Evolutionary conservation across 2,797 vertebrate genomes (phyloP).

Genomic region (Spinus pinus): DNA sequence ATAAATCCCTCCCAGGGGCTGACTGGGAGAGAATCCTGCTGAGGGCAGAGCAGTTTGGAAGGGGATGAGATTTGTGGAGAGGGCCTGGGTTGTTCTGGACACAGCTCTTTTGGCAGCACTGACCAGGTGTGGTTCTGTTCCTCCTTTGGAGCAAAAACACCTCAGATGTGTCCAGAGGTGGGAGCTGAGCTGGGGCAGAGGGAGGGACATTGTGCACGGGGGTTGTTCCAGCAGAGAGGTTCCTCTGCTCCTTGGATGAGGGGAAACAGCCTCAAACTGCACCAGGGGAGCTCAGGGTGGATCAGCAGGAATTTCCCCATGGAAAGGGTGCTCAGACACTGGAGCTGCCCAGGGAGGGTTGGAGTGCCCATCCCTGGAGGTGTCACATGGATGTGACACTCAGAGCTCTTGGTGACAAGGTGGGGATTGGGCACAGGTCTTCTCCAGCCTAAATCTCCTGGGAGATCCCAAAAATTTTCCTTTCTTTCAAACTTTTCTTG

Average conservation of each 20-base stretch:
- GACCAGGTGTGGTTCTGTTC: neutral
- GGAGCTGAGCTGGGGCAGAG: neutral
- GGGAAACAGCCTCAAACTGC: neutral
- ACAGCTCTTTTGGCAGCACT: neutral
- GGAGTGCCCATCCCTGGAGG: neutral
- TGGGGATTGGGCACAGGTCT: neutral
- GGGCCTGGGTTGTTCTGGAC: neutral
- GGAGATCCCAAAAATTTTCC: neutral
- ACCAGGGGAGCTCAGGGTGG: neutral
- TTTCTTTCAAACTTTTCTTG: neutral
- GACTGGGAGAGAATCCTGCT: neutral
- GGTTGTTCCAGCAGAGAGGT: fast-evolving
- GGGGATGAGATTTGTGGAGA: fast-evolving
- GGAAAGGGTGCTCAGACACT: fast-evolving
- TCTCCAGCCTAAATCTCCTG: neutral
- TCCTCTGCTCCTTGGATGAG: neutral
- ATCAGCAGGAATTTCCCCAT: neutral
- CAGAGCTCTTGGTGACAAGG: neutral
- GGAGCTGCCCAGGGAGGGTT: neutral
- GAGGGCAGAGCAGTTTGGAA: neutral
- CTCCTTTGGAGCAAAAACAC: neutral
- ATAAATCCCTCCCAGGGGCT: neutral
- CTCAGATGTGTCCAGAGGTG: neutral
- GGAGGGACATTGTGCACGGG: fast-evolving
- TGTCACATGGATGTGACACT: neutral